These are phyloP conservation scores for Callinectes sapidus DNA, from an alignment of 2,888 invertebrate genomes.

Conservation along the genomic window DNA sequence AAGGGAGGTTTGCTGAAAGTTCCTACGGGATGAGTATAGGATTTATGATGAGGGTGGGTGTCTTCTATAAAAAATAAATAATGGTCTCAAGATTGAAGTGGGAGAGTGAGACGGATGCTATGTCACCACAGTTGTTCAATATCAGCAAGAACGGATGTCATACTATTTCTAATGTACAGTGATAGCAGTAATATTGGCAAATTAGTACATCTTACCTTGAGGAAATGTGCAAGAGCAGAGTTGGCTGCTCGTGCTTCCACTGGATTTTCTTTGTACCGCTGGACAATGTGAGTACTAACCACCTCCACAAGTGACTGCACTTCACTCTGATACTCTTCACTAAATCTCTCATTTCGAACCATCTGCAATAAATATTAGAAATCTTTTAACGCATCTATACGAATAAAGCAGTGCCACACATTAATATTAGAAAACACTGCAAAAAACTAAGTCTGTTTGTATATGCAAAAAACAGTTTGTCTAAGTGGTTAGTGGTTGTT, in stretches of 20 bases:
- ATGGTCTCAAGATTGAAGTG: too few species aligned
- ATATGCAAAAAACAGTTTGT: too few species aligned
- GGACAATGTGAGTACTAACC: conserved; percentile 87
- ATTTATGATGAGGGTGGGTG: not conserved
- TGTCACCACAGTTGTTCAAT: not conserved
- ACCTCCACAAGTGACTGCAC: conserved; percentile 88
- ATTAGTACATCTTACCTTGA: conserved; percentile 81
- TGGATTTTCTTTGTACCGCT: conserved; percentile 88
- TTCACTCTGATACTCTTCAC: conserved; percentile 86
- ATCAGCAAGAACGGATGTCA: not conserved
- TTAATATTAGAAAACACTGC: too few species aligned
- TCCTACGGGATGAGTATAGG: too few species aligned
- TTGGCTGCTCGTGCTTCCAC: conserved; percentile 92
- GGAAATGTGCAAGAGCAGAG: conserved; percentile 89
- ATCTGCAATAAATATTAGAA: conserved; percentile 79
- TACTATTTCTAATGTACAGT: not conserved
- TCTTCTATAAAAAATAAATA: not conserved
- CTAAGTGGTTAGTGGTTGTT: too few species aligned
- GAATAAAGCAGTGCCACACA: not conserved
- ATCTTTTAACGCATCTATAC: not conserved
- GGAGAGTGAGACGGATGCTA: not conserved
- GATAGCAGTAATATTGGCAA: not conserved
- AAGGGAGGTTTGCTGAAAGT: too few species aligned
- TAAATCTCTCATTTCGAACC: conserved; percentile 93
- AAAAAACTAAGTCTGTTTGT: too few species aligned